A percentile compares a stretch with the other conserved stretches of the same genome.
phyloP scores from a whole-genome alignment of 2,888 invertebrate genomes.

The Parelbella ahira region DNA sequence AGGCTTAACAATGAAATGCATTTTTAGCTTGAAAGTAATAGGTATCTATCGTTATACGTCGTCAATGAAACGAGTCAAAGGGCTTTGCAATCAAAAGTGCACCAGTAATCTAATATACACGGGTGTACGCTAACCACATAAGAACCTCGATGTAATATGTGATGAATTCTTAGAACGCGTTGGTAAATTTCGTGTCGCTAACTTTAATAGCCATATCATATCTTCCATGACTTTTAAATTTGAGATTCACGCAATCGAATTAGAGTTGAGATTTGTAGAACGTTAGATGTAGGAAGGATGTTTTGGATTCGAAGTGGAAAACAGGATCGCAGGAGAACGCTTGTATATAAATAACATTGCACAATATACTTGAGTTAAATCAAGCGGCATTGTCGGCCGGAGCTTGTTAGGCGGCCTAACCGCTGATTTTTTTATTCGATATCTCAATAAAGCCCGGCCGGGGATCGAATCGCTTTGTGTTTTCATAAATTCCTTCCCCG shows the following conservation, averaged over 20 bases:
- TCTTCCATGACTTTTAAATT: conserved; percentile 8
- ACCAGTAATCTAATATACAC: conserved; percentile 57
- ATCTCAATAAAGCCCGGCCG: conserved; percentile 73
- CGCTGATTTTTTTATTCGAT: conserved; percentile 55
- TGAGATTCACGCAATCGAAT: background rate
- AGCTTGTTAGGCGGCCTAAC: conserved; percentile 70
- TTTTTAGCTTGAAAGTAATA: too few relatives aligned
- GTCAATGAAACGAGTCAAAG: too few relatives aligned
- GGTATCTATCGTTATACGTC: too few relatives aligned
- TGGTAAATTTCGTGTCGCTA: conserved; percentile 48
- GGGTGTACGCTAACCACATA: conserved; percentile 58
- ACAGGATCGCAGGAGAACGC: conserved; percentile 49
- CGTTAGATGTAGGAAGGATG: conserved; percentile 22
- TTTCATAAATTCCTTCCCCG: conserved; percentile 48
- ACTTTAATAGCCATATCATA: conserved; percentile 30
- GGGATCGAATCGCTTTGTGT: conserved; percentile 58
- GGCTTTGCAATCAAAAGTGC: conserved; percentile 55
- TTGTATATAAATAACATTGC: conserved; percentile 74
- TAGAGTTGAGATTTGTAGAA: conserved; percentile 33
- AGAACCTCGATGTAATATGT: conserved; percentile 57
- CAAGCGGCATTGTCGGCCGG: conserved; percentile 74
- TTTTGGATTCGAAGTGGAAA: conserved; percentile 46
- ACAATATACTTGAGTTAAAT: conserved; percentile 76
- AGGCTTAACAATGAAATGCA: too few relatives aligned
- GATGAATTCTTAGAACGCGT: conserved; percentile 71